These are phyloP conservation scores for Parelbella ahira DNA, from an alignment of 2,888 invertebrate species.

Conservation along the genomic window DNA sequence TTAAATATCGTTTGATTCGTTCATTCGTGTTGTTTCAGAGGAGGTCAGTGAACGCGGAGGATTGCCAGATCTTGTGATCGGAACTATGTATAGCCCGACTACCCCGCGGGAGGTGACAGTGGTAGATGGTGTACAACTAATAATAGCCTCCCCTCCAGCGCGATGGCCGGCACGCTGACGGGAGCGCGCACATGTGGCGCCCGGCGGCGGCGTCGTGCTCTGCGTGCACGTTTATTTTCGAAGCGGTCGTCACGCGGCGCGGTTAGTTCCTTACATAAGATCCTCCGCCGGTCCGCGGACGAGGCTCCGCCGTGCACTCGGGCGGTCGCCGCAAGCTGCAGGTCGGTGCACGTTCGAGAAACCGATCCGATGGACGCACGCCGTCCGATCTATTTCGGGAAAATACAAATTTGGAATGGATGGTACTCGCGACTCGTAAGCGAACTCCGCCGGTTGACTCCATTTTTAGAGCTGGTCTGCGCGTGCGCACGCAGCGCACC, in stretches of 20 bases:
- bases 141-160: conserved; percentile 79
- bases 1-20: conserved; percentile 28
- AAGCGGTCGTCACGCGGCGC: conserved; percentile 75
- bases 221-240: conserved; percentile 73
- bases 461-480: conserved; percentile 80
- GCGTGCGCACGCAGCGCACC: conserved; percentile 72
- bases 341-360: conserved; percentile 75
- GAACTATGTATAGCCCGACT: conserved; percentile 75
- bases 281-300: conserved; percentile 40
- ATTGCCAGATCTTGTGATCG: conserved; percentile 73
- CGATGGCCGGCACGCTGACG: conserved; percentile 62
- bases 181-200: conserved; percentile 75
- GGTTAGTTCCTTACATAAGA: conserved; percentile 71
- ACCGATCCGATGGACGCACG: conserved; percentile 78
- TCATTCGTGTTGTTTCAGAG: conserved; percentile 53
- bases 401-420: conserved; percentile 90
- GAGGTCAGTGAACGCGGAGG: conserved; percentile 74
- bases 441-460: conserved; percentile 76
- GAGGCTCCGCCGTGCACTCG: conserved; percentile 45
- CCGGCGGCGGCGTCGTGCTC: conserved; percentile 55
- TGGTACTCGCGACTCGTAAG: conserved; percentile 77
- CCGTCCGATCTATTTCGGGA: conserved; percentile 85
- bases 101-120: conserved; percentile 80
- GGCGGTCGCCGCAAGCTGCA: conserved; percentile 60
- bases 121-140: conserved; percentile 77